Evolutionary conservation across 2,113 vertebrate genomes (phyloP).

Genomic region (Dascyllus trimaculatus): DNA sequence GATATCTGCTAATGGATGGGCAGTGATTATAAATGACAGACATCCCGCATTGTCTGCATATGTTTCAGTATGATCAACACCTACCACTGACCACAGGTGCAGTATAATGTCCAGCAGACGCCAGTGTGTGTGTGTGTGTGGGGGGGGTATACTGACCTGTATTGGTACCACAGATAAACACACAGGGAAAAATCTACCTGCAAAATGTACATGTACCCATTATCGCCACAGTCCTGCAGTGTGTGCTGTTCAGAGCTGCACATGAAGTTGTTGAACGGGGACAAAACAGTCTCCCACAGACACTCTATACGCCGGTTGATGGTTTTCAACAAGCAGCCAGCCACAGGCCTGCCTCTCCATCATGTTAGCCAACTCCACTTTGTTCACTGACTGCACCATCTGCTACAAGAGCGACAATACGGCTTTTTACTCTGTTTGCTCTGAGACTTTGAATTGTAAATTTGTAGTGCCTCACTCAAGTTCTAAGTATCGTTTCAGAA

Average conservation of each 20-base stretch:
- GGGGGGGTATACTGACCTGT: too few relatives aligned
- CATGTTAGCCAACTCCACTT: not conserved
- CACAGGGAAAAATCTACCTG: too few relatives aligned
- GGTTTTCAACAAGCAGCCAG: not conserved
- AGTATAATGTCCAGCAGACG: too few relatives aligned
- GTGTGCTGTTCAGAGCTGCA: too few relatives aligned
- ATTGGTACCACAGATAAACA: too few relatives aligned
- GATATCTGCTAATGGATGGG: slow-evolving; percentile 26
- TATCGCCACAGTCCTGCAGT: too few relatives aligned
- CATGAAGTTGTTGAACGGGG: too few relatives aligned
- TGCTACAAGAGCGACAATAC: slow-evolving; percentile 2
- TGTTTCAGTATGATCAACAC: slow-evolving; percentile 20
- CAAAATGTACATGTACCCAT: too few relatives aligned
- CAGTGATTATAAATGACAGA: slow-evolving; percentile 22
- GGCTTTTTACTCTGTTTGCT: not conserved
- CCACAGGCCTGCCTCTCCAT: not conserved
- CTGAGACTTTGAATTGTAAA: not conserved
- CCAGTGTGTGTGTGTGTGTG: too few relatives aligned
- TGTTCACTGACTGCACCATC: slow-evolving; percentile 7
- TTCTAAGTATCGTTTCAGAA: slow-evolving; percentile 17
- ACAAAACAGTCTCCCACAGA: not conserved
- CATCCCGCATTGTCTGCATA: slow-evolving; percentile 1
- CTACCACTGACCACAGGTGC: not conserved
- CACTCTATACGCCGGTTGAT: not conserved
- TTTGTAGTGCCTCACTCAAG: not conserved